Conservation (phyloP, 2,113 vertebrate species). For the Carollia perspicillata region DNA sequence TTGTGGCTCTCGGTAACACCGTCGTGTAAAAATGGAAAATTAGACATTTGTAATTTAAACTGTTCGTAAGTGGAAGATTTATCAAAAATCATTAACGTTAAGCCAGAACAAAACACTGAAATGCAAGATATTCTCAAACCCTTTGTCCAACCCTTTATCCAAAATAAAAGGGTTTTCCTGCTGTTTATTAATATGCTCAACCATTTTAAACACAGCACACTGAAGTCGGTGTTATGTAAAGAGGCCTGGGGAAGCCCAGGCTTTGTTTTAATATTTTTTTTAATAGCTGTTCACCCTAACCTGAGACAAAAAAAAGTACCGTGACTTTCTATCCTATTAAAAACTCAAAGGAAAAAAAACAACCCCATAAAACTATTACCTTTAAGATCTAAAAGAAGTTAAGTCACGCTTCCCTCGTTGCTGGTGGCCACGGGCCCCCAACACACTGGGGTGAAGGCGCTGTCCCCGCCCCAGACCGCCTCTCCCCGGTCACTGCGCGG, state of each 20-base stretch:
- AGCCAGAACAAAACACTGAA: neutral
- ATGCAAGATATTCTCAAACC: neutral
- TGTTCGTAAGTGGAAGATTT: neutral
- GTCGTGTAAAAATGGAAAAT: neutral
- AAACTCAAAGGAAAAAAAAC: neutral
- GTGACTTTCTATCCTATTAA: neutral
- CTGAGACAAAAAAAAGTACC: neutral
- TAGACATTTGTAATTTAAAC: neutral
- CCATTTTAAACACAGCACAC: neutral
- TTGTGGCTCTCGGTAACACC: accelerated
- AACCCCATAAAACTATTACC: too few relatives aligned
- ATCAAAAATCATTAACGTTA: neutral
- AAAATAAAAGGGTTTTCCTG: neutral
- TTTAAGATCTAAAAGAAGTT: neutral
- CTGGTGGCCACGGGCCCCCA: neutral
- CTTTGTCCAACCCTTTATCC: too few relatives aligned
- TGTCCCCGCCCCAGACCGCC: neutral
- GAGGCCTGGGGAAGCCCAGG: neutral
- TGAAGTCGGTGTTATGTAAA: neutral
- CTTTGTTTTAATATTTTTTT: neutral
- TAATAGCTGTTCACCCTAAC: neutral
- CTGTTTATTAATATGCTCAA: neutral
- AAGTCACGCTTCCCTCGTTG: neutral
- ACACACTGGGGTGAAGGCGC: accelerated
- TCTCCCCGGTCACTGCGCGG: accelerated